Conservation (phyloP, 2,888 invertebrate species). For the Drosophila tanythrix region DNA sequence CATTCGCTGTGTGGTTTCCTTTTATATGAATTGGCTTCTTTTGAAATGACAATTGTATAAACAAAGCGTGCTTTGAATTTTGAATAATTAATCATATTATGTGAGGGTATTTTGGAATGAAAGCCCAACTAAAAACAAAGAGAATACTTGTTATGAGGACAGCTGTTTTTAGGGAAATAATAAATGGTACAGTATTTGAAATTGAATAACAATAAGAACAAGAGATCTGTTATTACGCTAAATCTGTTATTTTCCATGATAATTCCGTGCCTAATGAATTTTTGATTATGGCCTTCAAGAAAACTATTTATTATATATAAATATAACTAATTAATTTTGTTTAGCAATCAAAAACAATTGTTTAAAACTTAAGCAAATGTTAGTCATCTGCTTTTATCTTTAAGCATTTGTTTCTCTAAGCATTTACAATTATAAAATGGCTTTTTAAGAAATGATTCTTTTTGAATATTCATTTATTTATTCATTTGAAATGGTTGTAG, state of each 20-base stretch:
- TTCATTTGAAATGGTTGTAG: constrained; percentile 2
- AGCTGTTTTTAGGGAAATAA: background rate
- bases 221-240: background rate
- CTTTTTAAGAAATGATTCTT: background rate
- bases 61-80: background rate
- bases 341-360: background rate
- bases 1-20: background rate
- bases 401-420: background rate
- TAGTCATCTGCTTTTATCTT: background rate
- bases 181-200: background rate
- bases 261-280: background rate
- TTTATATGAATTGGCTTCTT: background rate
- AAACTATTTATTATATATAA: background rate
- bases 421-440: background rate
- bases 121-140: background rate
- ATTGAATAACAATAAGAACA: background rate
- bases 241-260: background rate
- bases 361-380: background rate
- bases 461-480: background rate
- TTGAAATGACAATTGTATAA: background rate
- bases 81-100: background rate
- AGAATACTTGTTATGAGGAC: background rate
- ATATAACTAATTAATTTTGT: background rate
- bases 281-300: background rate
- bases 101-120: background rate